These are phyloP conservation scores for Callipepla squamata DNA, from an alignment of 2,113 vertebrate species.

Conservation along the genomic window DNA sequence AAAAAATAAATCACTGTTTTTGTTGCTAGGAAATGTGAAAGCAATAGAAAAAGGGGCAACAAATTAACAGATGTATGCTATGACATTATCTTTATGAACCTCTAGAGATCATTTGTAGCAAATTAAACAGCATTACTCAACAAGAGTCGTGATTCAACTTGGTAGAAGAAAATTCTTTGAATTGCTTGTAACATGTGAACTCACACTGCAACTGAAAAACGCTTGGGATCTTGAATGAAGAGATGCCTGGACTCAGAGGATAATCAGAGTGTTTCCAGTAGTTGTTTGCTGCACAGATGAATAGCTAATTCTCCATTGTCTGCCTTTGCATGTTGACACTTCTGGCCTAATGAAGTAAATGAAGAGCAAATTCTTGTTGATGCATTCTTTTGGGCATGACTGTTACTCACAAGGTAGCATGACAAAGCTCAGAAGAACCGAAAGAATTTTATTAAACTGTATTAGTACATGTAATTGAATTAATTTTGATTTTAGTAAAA, in stretches of 20 bases:
- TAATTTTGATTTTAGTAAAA: not conserved
- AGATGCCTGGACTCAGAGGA: not conserved
- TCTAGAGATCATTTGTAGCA: not conserved
- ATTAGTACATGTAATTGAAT: not conserved
- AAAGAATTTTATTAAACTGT: not conserved
- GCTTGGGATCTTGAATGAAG: not conserved
- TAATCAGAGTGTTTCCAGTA: not conserved
- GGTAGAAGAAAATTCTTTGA: not conserved
- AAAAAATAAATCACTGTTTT: not conserved
- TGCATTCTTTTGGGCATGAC: not conserved
- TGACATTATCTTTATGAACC: not conserved
- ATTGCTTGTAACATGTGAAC: not conserved
- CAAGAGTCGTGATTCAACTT: not conserved
- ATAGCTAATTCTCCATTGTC: not conserved
- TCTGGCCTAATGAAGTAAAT: not conserved
- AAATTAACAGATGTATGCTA: not conserved
- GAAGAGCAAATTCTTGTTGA: not conserved
- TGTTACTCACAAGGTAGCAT: not conserved
- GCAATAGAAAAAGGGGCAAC: not conserved
- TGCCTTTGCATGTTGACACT: not conserved
- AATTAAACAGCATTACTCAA: not conserved
- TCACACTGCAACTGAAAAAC: not conserved
- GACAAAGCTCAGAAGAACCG: not conserved
- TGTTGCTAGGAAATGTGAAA: not conserved
- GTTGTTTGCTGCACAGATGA: not conserved